Evolutionary conservation across 2,888 invertebrate genomes (phyloP).

Genomic region (Poecilobothrus nobilitatus): DNA sequence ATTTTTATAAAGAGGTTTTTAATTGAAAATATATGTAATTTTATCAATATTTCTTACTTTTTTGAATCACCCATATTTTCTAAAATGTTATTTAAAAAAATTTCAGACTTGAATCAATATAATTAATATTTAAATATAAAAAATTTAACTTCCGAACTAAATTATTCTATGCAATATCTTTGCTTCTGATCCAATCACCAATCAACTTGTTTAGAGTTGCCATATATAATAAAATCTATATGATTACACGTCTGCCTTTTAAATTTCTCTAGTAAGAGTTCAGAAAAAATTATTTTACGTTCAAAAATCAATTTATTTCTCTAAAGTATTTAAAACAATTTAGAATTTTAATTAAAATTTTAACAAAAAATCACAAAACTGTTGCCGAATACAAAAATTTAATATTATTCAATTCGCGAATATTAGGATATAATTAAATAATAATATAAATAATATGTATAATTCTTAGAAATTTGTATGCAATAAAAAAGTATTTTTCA

Average conservation of each 20-base stretch:
- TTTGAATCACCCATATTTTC: not conserved
- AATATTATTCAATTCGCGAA: too few relatives aligned
- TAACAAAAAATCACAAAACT: too few relatives aligned
- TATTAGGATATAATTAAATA: too few relatives aligned
- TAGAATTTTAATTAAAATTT: too few relatives aligned
- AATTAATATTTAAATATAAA: not conserved
- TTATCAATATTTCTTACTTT: not conserved
- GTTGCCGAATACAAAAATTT: too few relatives aligned
- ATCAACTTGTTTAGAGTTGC: not conserved
- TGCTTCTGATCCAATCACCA: not conserved
- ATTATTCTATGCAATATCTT: not conserved
- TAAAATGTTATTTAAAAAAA: not conserved
- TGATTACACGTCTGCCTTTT: not conserved
- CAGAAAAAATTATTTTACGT: not conserved
- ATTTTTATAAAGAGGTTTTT: not conserved
- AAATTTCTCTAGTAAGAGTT: not conserved
- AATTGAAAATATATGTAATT: not conserved
- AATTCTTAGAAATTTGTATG: too few relatives aligned
- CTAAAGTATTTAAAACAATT: too few relatives aligned
- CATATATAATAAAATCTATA: not conserved
- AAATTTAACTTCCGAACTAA: not conserved
- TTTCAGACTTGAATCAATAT: constrained; percentile 3
- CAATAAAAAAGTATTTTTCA: too few relatives aligned
- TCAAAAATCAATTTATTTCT: too few relatives aligned
- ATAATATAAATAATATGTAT: too few relatives aligned